These are phyloP conservation scores for Thalpophila matura DNA, from an alignment of 2,888 invertebrate genomes.

Conservation along the genomic window DNA sequence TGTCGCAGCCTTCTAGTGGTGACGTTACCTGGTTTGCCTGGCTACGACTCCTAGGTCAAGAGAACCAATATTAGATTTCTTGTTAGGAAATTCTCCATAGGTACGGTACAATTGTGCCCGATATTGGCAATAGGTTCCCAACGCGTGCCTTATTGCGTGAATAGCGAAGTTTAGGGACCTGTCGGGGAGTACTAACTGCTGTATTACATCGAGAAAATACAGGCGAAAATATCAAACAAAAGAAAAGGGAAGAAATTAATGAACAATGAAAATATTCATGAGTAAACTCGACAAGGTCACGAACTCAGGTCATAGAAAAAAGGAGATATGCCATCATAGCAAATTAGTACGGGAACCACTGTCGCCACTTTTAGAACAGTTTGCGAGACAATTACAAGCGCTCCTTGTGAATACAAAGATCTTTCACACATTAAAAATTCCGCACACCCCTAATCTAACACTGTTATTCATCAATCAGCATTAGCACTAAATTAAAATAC, in stretches of 20 bases:
- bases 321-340: no score
- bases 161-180: neutral
- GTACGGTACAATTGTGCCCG: neutral
- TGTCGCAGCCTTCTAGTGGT: neutral
- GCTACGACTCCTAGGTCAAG: neutral
- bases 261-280: constrained; percentile 15
- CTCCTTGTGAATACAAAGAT: no score
- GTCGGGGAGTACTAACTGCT: neutral
- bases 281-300: neutral
- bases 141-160: neutral
- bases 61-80: constrained; percentile 3
- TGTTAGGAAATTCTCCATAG: constrained; percentile 9
- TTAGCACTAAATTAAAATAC: no score
- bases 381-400: no score
- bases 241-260: neutral
- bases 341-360: no score
- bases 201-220: neutral
- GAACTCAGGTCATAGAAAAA: constrained; percentile 2
- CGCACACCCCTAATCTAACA: no score
- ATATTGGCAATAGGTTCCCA: neutral
- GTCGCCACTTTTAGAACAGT: no score
- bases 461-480: no score
- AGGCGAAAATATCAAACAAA: neutral
- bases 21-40: no score
- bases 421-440: no score